Evolutionary conservation across 2,113 vertebrate genomes (phyloP).

Genomic region (Mastomys coucha): DNA sequence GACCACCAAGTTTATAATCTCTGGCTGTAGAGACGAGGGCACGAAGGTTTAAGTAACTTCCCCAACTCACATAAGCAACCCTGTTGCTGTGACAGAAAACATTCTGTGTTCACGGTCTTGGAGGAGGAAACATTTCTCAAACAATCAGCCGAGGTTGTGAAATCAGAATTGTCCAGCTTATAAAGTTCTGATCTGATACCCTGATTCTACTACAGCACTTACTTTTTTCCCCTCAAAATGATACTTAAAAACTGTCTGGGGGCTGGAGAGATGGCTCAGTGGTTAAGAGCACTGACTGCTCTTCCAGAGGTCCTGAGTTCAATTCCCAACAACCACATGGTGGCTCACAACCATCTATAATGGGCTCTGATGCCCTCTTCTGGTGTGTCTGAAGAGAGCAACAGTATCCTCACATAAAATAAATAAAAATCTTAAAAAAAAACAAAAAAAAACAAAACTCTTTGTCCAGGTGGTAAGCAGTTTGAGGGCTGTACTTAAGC

Average conservation of each 20-base stretch:
- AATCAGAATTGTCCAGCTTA: conserved; percentile 38
- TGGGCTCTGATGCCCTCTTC: too few species aligned
- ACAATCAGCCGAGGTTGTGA: neutral
- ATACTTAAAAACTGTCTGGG: neutral
- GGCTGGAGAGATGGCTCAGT: too few species aligned
- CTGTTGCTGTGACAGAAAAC: neutral
- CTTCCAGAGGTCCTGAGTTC: too few species aligned
- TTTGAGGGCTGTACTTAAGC: neutral
- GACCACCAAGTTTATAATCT: neutral
- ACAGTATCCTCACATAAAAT: too few species aligned
- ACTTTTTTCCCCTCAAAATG: neutral
- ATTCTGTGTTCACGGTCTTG: neutral
- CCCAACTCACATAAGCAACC: neutral
- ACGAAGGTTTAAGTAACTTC: neutral
- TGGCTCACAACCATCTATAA: too few species aligned
- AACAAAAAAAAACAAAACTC: neutral
- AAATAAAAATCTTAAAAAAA: too few species aligned
- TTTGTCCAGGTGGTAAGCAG: neutral
- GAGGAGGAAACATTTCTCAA: neutral
- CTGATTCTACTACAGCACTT: neutral
- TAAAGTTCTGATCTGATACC: conserved; percentile 11
- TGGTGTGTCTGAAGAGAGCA: too few species aligned
- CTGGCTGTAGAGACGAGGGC: neutral
- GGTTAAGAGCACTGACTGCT: too few species aligned
- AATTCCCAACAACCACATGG: too few species aligned